A percentile compares a stretch with the other conserved stretches of the same genome.
These are phyloP conservation scores for Drosophila quinaria DNA, from an alignment of 2,888 invertebrate genomes.

Conservation along the genomic window DNA sequence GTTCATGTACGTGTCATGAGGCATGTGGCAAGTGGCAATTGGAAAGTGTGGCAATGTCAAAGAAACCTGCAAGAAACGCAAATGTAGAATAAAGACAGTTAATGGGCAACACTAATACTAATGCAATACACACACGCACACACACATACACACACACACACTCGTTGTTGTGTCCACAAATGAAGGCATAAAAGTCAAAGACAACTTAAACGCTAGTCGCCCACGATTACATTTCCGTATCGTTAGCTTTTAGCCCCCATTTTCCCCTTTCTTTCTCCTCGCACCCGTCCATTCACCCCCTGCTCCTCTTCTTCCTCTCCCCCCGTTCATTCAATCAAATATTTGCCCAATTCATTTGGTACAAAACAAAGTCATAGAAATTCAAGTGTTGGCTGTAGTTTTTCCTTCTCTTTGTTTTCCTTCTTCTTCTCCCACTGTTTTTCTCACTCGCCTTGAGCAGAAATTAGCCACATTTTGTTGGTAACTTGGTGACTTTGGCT, in stretches of 20 bases:
- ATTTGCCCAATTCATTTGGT: conserved; percentile 41
- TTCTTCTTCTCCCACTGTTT: background rate
- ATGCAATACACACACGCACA: conserved; percentile 11
- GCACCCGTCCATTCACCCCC: background rate
- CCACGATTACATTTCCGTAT: conserved; percentile 32
- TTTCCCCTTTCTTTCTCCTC: background rate
- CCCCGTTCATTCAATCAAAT: conserved; percentile 49
- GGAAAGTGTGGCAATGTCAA: conserved; percentile 3
- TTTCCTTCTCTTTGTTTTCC: background rate
- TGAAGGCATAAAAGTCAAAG: conserved; percentile 50
- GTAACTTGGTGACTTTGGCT: conserved; percentile 12
- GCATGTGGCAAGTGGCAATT: background rate
- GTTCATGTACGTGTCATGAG: conserved; percentile 5
- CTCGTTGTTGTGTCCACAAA: conserved; percentile 20
- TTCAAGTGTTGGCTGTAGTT: conserved; percentile 30
- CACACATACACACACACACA: conserved; percentile 10
- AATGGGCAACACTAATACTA: conserved; percentile 25
- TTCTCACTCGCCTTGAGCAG: background rate
- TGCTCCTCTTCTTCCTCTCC: background rate
- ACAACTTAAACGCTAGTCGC: conserved; percentile 28
- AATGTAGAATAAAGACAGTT: conserved; percentile 23
- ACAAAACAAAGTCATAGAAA: conserved; percentile 44
- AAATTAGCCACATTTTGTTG: conserved; percentile 50
- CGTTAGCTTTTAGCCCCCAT: conserved; percentile 7
- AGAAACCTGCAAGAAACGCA: conserved; percentile 8